Evolutionary conservation across 2,797 vertebrate species (phyloP).

Genomic region (Knipowitschia caucasica): DNA sequence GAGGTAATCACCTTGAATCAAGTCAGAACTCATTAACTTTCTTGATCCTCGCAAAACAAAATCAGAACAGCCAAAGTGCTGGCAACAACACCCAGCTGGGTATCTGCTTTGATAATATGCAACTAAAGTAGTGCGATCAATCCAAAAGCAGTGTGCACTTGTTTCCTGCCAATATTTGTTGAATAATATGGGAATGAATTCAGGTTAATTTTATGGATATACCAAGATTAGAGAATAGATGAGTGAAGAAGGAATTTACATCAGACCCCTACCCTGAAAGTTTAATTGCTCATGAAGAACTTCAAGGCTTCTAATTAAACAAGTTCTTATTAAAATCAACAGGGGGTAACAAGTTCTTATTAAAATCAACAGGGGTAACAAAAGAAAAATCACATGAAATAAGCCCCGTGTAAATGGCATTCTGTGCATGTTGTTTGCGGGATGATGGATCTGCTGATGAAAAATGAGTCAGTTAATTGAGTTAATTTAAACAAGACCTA

Average conservation of each 20-base stretch:
- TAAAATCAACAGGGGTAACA: conserved; percentile 8
- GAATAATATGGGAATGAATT: background rate
- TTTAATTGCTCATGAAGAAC: conserved; percentile 19
- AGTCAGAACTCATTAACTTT: too few species aligned
- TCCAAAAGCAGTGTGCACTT: too few species aligned
- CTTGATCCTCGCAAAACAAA: too few species aligned
- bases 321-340: conserved; percentile 19
- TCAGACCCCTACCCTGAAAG: background rate
- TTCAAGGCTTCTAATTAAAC: conserved; percentile 34
- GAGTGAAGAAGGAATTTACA: background rate
- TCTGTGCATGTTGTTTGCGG: background rate
- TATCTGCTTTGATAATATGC: too few species aligned
- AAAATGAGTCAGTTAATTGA: conserved; percentile 2
- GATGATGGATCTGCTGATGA: background rate
- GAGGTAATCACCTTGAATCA: too few species aligned
- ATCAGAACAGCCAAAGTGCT: too few species aligned
- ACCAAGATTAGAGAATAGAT: too few species aligned
- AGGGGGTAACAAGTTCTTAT: conserved; percentile 12
- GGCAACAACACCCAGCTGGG: too few species aligned
- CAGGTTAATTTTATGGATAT: too few species aligned
- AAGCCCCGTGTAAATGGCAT: background rate
- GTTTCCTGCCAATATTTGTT: too few species aligned
- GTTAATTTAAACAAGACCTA: background rate
- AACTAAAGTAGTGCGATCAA: too few species aligned
- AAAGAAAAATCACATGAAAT: conserved; percentile 7